Evolutionary conservation across 2,797 vertebrate genomes (phyloP), one percentile per base, ranked within the genome.

Genomic region (Urocyon cinereoargenteus): DNA sequence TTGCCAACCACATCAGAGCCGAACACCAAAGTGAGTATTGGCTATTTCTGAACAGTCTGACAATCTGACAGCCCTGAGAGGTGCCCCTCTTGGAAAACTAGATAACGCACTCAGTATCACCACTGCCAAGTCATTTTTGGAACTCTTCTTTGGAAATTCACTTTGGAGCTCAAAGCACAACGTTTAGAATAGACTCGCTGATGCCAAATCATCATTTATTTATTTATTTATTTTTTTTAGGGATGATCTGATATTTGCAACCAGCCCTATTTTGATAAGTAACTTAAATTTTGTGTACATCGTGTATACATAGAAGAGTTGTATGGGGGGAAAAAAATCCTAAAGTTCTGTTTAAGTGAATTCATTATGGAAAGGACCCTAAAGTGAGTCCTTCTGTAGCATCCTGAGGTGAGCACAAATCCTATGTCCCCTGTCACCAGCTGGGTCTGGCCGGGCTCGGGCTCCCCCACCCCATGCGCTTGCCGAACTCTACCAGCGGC

Each of bases 121-220:
- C 31, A 0, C 1, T 34, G 92, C 91, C 96, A 96, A 66, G 55
- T 34, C 66, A 11, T 53, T 86, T 98, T 62, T 55, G 73, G n/a
- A 81, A 70, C 77, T 53, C 45, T 36, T 82, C 86, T 85, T 91
- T 70, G 61, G 86, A 96, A 84, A 79, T 82, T 53, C 91, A 90
- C 57, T 84, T 82, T 36, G 73, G 90, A 91, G 68, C 83, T 40
- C n/a, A 79, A 70, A 86, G 14, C 57, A 49, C 36, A 34, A 21
- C 1, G 24, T 79, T 93, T 61, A 95, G 83, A 93, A 84, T 5
- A 90, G 77, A 79, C 21, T 55, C 18, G 0, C 1, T 8, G 64
- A 45, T 61, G 94, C 75, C 86, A 75, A 64, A 40, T 78, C 79
- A 75, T 88, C 73, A 15, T 10, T 64, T n/a, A 45, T 45, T 45